Base-by-base conservation (phyloP, 2,797 vertebrate genomes). In the Argya squamiceps region DNA sequence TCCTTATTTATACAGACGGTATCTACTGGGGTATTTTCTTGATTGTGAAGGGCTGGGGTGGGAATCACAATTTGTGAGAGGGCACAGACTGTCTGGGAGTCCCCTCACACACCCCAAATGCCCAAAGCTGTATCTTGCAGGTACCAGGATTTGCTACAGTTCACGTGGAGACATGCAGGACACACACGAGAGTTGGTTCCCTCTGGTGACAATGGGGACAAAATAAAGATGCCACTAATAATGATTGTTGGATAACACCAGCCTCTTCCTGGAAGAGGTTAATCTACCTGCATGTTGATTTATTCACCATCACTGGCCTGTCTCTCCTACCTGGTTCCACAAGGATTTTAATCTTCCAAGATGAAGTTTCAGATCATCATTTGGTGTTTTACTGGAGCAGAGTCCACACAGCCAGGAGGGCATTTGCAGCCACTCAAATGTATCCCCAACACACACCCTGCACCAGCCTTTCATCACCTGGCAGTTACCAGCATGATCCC, bases 121-220 rank as follows among this genome's bases (percentile, higher is more conserved):
- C 49, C 65, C n/a, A 1, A 8, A 63, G 13, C 3, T 46, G 37
- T 5, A 23, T 29, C 12, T 70, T 5, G 9, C 39, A 20, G 44
- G 14, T 10, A 11, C 5, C 9, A 11, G 0, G 0, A 23, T 18
- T 34, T 18, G 20, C 71, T 30, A 0, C 3, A n/a, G 36, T 15
- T 22, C 39, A 21, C 30, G 19, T 21, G 41, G 13, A 43, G 43
- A 12, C 7, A 14, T 0, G 2, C 34, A 15, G 52, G 18, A 68
- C 26, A 19, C 21, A 7, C 26, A 13, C 2, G 8, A 22, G 3
- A 12, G 22, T 23, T 60, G 11, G 13, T 11, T 93, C 29, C 26
- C 32, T 24, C 50, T 82, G 44, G 10, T 60, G 84, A 21, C 3
- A 49, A 12, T 3, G 24, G 11, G 47, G 11, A 23, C 11, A 15